These are phyloP conservation scores for Sweltsa coloradensis DNA, from an alignment of 1,140 invertebrate genomes.

Conservation along the genomic window DNA sequence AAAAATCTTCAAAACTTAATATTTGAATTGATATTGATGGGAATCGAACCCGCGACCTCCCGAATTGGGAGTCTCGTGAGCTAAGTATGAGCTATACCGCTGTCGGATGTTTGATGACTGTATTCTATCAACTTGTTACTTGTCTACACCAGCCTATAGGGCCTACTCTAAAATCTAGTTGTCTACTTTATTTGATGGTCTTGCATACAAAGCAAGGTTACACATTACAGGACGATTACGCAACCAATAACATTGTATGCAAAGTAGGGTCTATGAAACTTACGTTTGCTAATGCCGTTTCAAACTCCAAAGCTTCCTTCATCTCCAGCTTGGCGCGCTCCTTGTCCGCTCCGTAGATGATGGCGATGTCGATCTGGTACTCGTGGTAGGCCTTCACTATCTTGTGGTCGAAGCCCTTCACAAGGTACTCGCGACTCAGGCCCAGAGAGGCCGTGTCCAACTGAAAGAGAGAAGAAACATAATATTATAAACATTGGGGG, in stretches of 20 bases:
- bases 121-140: too few species aligned
- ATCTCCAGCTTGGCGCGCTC: conserved; percentile 58
- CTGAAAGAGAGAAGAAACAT: conserved; percentile 34
- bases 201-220: too few species aligned
- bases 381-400: conserved; percentile 66
- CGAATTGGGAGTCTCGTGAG: too few species aligned
- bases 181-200: too few species aligned
- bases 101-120: too few species aligned
- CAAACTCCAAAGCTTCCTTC: conserved; percentile 74
- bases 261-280: too few species aligned
- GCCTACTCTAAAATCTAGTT: too few species aligned
- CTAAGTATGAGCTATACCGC: too few species aligned
- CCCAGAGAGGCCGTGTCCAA: conserved; percentile 86
- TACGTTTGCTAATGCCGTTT: conserved; percentile 88
- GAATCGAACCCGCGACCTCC: background rate
- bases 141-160: too few species aligned
- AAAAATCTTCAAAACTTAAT: background rate
- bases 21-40: background rate
- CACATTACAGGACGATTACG: too few species aligned
- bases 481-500: too few species aligned
- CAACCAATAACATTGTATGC: too few species aligned
- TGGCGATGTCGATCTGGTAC: conserved; percentile 79
- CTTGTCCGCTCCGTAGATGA: conserved; percentile 70
- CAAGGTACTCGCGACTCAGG: conserved; percentile 76
- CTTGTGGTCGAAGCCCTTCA: conserved; percentile 68